Conservation (phyloP, 2,888 invertebrate species). For the Plemyria rubiginata region DNA sequence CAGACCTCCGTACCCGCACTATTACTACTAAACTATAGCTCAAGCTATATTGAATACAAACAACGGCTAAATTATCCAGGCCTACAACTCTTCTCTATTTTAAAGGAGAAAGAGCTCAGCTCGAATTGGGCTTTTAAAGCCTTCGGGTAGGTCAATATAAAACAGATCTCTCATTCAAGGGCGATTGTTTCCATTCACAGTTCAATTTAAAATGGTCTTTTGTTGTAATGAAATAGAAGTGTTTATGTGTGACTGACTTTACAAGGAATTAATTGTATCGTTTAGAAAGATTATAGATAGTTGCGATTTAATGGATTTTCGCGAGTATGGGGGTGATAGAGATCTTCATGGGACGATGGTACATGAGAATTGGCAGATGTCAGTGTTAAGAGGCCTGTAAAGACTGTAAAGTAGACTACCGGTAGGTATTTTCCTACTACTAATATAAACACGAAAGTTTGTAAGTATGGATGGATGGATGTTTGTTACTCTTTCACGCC, state of each 20-base stretch:
- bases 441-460: too few relatives aligned
- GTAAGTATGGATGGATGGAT: too few relatives aligned
- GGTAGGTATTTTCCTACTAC: too few relatives aligned
- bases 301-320: constrained; percentile 49
- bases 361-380: constrained; percentile 12
- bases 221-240: constrained; percentile 43
- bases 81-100: constrained; percentile 17
- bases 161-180: constrained; percentile 43
- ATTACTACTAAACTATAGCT: constrained; percentile 39
- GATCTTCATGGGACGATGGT: constrained; percentile 21
- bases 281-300: constrained; percentile 49
- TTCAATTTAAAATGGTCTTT: constrained; percentile 45
- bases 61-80: constrained; percentile 22
- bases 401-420: too few relatives aligned
- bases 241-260: constrained; percentile 66
- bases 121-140: constrained; percentile 22
- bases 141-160: constrained; percentile 38
- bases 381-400: too few relatives aligned
- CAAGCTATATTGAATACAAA: constrained; percentile 39
- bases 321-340: constrained; percentile 37
- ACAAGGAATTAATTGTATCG: constrained; percentile 52
- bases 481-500: too few relatives aligned
- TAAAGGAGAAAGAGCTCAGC: constrained; percentile 10
- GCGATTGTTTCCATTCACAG: constrained; percentile 42
- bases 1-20: constrained; percentile 44